Conservation (phyloP, 2,797 vertebrate genomes). For the Cygnus olor region DNA sequence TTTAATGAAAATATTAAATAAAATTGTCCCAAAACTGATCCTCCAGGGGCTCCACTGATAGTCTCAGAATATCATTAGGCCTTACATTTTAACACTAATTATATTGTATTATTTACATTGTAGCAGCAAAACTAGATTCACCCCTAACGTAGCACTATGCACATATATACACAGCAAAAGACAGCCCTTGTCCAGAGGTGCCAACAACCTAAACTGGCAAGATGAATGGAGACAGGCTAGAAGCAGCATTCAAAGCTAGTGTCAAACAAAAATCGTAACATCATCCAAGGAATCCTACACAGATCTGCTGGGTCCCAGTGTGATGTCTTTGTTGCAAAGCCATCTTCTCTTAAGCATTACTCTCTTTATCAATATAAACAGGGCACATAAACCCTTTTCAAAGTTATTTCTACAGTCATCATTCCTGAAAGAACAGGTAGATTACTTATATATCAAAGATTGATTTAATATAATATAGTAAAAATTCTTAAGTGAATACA, state of each 20-base stretch:
- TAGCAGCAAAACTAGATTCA: neutral
- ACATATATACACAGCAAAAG: fast-evolving
- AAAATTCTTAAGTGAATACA: too few relatives aligned
- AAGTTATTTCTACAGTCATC: neutral
- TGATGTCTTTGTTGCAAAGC: neutral
- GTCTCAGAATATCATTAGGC: slow-evolving; percentile 18
- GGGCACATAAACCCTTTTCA: neutral
- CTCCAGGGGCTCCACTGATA: neutral
- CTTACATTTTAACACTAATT: slow-evolving; percentile 23
- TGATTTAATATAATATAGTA: too few relatives aligned
- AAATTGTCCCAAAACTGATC: slow-evolving; percentile 10
- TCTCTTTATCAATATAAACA: neutral
- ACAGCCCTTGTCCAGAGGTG: neutral
- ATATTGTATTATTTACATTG: neutral
- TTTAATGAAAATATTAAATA: slow-evolving; percentile 57
- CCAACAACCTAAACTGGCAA: neutral
- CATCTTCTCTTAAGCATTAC: neutral
- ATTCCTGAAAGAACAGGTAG: neutral
- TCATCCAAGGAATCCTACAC: neutral
- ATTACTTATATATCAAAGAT: neutral
- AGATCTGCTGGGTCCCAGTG: neutral
- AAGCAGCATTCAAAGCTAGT: neutral
- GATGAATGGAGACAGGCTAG: neutral
- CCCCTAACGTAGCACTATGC: neutral
- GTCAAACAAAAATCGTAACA: neutral